These are phyloP conservation scores for Dasypogon diadema DNA, from an alignment of 2,888 invertebrate species.

Conservation along the genomic window DNA sequence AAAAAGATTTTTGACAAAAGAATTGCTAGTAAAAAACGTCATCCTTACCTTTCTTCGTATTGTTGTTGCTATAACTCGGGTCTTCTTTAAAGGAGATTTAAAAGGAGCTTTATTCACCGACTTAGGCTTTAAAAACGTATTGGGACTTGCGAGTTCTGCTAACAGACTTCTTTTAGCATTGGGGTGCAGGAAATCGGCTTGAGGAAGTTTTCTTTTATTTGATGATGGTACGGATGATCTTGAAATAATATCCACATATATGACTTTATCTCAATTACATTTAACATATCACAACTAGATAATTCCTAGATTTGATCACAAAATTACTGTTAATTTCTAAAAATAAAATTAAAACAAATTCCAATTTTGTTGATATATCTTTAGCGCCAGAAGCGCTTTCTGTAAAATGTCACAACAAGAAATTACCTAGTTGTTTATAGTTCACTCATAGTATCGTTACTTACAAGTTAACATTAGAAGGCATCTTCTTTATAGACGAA, in stretches of 20 bases:
- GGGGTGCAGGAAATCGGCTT: conserved; percentile 56
- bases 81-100: conserved; percentile 61
- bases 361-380: not conserved
- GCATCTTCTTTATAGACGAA: conserved; percentile 60
- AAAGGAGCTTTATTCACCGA: conserved; percentile 54
- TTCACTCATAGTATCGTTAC: not conserved
- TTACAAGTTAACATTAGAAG: conserved; percentile 54
- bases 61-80: conserved; percentile 62
- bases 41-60: conserved; percentile 60
- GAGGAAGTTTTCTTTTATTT: conserved; percentile 53
- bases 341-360: not conserved
- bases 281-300: no score
- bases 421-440: not conserved
- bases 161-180: conserved; percentile 64
- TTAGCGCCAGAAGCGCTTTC: not conserved
- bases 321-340: no score
- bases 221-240: conserved; percentile 52
- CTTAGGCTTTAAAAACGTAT: conserved; percentile 50
- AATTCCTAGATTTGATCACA: not conserved
- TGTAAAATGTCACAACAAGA: not conserved
- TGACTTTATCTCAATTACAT: not conserved
- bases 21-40: not conserved
- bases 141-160: conserved; percentile 60
- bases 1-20: conserved; percentile 14
- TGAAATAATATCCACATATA: conserved; percentile 1